These are phyloP conservation scores for Theristicus caerulescens DNA, from an alignment of 2,113 vertebrate species.

Conservation along the genomic window DNA sequence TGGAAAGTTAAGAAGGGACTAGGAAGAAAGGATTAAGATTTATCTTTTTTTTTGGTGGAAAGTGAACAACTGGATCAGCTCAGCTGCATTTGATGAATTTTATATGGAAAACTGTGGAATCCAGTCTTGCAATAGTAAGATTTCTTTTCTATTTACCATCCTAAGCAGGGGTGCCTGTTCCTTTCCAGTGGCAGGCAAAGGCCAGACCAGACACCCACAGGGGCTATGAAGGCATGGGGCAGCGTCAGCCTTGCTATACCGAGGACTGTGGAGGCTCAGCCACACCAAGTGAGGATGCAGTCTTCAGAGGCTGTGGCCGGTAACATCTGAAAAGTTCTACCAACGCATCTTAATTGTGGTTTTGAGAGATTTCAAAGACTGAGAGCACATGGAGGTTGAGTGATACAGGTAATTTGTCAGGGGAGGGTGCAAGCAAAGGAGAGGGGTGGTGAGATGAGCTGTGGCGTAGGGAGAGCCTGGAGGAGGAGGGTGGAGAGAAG, in stretches of 20 bases:
- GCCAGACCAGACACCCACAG: neutral
- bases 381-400: neutral
- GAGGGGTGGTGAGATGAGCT: neutral
- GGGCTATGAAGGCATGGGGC: neutral
- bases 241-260: fast-evolving
- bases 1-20: neutral
- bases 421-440: neutral
- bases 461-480: neutral
- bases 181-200: neutral
- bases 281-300: neutral
- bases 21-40: neutral
- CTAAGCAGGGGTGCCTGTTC: neutral
- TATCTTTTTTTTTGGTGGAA: neutral
- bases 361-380: neutral
- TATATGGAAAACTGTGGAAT: neutral
- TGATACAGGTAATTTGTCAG: neutral
- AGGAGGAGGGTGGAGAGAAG: neutral
- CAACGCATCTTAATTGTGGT: neutral
- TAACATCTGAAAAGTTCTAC: neutral
- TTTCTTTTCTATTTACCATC: neutral
- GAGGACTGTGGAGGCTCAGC: neutral
- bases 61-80: neutral
- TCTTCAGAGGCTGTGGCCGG: neutral
- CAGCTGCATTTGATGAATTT: neutral
- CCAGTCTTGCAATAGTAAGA: neutral